Evolutionary conservation across 2,888 invertebrate species (phyloP).

Genomic region (Andrena fulva): DNA sequence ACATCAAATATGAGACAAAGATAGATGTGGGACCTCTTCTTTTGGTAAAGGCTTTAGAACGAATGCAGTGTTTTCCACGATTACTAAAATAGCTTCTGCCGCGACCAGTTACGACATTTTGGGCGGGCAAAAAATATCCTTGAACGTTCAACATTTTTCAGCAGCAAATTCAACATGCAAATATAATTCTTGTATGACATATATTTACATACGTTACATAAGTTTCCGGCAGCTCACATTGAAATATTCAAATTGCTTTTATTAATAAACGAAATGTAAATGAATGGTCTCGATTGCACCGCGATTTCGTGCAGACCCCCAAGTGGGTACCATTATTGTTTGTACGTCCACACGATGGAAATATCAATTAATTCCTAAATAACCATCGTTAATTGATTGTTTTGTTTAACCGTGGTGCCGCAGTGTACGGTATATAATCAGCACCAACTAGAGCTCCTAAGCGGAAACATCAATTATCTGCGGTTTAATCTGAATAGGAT

Average conservation of each 20-base stretch:
- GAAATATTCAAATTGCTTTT: neutral
- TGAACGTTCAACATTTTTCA: neutral
- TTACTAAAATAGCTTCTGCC: neutral
- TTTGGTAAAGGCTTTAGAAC: neutral
- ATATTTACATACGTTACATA: neutral
- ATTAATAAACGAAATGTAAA: neutral
- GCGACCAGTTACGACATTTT: neutral
- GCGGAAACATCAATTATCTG: constrained; percentile 20
- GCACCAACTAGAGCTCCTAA: constrained; percentile 5
- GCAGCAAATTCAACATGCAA: neutral
- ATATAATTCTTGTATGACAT: neutral
- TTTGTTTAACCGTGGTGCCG: neutral
- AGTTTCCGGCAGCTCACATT: neutral
- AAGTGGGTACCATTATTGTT: neutral
- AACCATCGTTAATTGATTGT: constrained; percentile 10
- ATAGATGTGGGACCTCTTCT: neutral
- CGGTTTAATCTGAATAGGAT: constrained; percentile 20
- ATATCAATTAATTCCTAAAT: constrained; percentile 21
- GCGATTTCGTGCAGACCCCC: neutral
- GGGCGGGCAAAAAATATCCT: constrained; percentile 3
- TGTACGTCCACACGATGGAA: neutral
- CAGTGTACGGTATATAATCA: neutral
- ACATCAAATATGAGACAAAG: neutral
- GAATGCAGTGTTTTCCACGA: neutral
- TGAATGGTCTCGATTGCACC: neutral